Percentiles rank a stretch among this genome's conserved stretches.
Evolutionary conservation across 2,888 invertebrate species (phyloP).

Genomic region (Patella pellucida): DNA sequence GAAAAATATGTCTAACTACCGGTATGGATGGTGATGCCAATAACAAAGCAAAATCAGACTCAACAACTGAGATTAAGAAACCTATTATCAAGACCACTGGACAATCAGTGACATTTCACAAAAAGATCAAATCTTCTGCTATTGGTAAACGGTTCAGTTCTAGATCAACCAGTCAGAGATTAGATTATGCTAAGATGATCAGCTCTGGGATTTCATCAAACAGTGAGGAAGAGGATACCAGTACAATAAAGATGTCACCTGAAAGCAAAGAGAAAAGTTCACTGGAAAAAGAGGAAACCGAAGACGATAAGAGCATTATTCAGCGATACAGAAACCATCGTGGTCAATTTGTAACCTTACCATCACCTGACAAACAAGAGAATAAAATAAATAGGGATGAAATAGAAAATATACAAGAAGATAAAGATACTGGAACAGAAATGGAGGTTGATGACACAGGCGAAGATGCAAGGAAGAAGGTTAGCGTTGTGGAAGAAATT

Average conservation of each 20-base stretch:
- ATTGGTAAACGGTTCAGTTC: too few species aligned
- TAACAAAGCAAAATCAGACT: too few species aligned
- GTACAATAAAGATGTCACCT: background rate
- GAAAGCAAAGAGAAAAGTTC: conserved; percentile 12
- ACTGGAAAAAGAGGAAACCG: conserved; percentile 18
- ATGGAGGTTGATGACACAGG: conserved; percentile 14
- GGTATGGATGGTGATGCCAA: background rate
- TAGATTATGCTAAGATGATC: too few species aligned
- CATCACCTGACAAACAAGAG: background rate
- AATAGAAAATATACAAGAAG: conserved; percentile 14
- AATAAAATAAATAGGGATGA: conserved; percentile 10
- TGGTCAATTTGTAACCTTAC: too few species aligned
- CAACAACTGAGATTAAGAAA: too few species aligned
- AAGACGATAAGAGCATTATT: conserved; percentile 24
- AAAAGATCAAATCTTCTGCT: too few species aligned
- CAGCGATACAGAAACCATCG: background rate
- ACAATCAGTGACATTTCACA: too few species aligned
- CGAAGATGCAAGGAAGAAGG: conserved; percentile 18
- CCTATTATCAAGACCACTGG: too few species aligned
- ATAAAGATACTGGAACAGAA: conserved; percentile 20
- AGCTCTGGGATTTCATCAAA: too few species aligned
- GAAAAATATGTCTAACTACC: conserved; percentile 32
- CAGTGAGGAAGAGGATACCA: background rate
- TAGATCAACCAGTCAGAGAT: too few species aligned
- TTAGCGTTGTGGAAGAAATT: conserved; percentile 40